phyloP scores from a whole-genome alignment of 2,113 vertebrate genomes.

The Hemiprocne comata region DNA sequence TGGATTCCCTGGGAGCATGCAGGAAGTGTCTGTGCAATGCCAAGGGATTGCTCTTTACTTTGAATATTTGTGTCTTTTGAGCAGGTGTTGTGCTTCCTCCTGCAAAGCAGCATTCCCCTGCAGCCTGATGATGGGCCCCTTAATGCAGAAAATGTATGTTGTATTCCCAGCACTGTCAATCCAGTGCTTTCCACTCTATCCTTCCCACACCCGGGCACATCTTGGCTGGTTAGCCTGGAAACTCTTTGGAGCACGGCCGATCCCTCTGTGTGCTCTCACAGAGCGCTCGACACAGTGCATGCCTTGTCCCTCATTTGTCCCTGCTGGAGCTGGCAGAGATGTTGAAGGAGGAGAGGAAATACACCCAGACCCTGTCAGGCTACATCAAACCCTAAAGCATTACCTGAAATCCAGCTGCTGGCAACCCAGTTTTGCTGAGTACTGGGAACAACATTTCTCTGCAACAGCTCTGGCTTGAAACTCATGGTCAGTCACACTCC shows the following conservation, averaged over 20 bases:
- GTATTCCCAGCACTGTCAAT: conserved; percentile 58
- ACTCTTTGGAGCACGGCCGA: background rate
- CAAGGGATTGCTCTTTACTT: background rate
- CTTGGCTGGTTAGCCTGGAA: background rate
- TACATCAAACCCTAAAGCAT: background rate
- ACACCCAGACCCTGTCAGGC: background rate
- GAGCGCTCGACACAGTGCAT: background rate
- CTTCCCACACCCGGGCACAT: background rate
- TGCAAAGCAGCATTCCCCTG: background rate
- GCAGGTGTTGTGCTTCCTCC: conserved; percentile 34
- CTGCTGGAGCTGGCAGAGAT: background rate
- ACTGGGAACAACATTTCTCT: background rate
- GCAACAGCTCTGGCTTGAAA: background rate
- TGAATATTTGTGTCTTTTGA: conserved; percentile 26
- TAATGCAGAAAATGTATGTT: background rate
- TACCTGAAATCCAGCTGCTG: background rate
- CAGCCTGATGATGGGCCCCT: background rate
- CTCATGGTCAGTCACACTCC: background rate
- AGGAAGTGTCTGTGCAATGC: background rate
- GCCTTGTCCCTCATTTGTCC: background rate
- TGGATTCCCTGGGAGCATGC: background rate
- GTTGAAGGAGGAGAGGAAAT: background rate
- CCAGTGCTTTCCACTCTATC: background rate
- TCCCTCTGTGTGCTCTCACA: background rate
- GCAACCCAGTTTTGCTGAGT: background rate